Evolutionary conservation across 2,797 vertebrate genomes (phyloP), one percentile per base, ranked within the genome.

Genomic region (Hippoglossus hippoglossus): DNA sequence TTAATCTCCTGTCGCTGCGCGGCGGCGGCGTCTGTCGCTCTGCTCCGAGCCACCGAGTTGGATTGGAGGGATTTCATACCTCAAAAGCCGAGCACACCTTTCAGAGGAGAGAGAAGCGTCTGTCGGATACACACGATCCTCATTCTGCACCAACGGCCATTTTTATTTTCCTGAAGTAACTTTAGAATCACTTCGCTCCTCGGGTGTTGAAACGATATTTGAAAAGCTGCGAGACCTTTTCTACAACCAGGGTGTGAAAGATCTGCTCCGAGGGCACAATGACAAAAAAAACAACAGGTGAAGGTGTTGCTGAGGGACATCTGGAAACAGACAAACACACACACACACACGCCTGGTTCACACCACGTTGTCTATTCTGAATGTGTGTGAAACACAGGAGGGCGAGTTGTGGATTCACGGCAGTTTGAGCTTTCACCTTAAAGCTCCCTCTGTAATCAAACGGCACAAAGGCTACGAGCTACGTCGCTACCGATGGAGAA

Each of bases 1-100:
- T 80, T 58, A 73, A 76, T 83, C 77, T 77, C 15, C 44, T 19
- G 44, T 72, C 49, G 8, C 57, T 65, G n/a, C n/a, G n/a, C 53
- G 9, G 62, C 66, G n/a, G 71, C 72, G 51, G 41, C 67, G 56
- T 28, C 66, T 58, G 22, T 67, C 73, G 53, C 58, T 67, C 72
- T 21, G 59, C 63, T 15, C 61, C 5, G 13, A 16, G 64, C 60
- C 22, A 12, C 57, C 60, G 9, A 1, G 44, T 5, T 55, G 52
- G 68, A 71, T 5, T 64, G 39, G 47, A 54, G 24, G 69, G 44
- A 80, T 63, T 76, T 72, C 2, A 57, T 2, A 15, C 25, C 44
- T 46, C 16, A 19, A 7, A 46, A 46, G 44, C 15, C 16, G 6
- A 19, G 19, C 44, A 6, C 44, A 46, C 44, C 16, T 46, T 46